phyloP scores from a whole-genome alignment of 1,140 invertebrate species.

The Eumeta japonica region DNA sequence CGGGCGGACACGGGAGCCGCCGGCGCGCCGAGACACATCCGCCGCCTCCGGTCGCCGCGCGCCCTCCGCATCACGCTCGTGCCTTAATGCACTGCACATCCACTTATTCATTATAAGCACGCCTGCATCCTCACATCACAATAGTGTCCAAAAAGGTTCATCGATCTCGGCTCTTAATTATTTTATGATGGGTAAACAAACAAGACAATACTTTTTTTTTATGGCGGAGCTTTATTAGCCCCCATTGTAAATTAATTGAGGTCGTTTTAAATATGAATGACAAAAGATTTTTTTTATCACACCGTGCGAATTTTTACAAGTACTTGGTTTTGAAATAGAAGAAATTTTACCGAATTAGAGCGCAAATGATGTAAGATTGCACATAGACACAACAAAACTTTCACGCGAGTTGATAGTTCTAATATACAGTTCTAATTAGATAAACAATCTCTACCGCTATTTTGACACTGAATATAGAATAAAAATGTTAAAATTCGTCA shows the following conservation, averaged over 20 bases:
- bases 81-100: slow-evolving; percentile 34
- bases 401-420: too few species aligned
- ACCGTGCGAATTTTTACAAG: too few species aligned
- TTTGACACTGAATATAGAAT: too few species aligned
- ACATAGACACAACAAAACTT: too few species aligned
- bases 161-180: slow-evolving; percentile 14
- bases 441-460: too few species aligned
- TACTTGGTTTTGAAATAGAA: too few species aligned
- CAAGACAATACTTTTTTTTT: slow-evolving; percentile 38
- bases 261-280: too few species aligned
- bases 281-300: too few species aligned
- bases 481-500: too few species aligned
- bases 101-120: slow-evolving; percentile 23
- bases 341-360: too few species aligned
- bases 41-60: slow-evolving; percentile 7
- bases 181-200: slow-evolving; percentile 32
- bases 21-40: slow-evolving; percentile 14
- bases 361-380: too few species aligned
- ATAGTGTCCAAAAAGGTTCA: background rate
- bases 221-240: slow-evolving; percentile 48
- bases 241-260: slow-evolving; percentile 35
- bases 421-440: too few species aligned
- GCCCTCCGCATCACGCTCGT: slow-evolving; percentile 38
- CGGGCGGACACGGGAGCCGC: slow-evolving; percentile 29
- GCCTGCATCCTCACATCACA: slow-evolving; percentile 10